Conservation (phyloP, 2,113 vertebrate genomes). For the Clinocottus analis region DNA sequence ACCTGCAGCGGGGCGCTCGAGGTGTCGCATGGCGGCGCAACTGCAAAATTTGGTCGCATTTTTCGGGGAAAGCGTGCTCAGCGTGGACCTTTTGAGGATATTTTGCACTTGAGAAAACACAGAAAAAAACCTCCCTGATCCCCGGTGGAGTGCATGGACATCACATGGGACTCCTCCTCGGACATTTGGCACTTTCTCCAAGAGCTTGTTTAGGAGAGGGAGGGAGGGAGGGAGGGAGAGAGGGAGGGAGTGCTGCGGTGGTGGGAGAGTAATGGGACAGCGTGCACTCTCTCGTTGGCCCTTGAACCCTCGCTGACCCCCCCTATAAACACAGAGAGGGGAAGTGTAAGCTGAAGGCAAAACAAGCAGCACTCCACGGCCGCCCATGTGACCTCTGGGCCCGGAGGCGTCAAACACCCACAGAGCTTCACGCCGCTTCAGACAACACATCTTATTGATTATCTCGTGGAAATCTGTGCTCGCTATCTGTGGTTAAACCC, state of each 20-base stretch:
- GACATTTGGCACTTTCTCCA: constrained; percentile 62
- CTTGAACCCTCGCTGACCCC: constrained; percentile 71
- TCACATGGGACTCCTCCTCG: constrained; percentile 48
- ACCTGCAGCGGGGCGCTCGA: constrained; percentile 63
- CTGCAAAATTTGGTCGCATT: constrained; percentile 48
- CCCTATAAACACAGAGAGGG: constrained; percentile 58
- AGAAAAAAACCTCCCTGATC: constrained; percentile 10
- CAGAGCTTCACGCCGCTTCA: background rate
- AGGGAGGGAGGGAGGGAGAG: constrained; percentile 8
- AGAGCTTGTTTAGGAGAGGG: constrained; percentile 56
- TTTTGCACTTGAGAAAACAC: too few species aligned
- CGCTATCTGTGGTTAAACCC: too few species aligned
- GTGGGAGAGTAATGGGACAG: constrained; percentile 55
- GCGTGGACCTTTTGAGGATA: too few species aligned
- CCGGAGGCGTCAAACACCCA: constrained; percentile 4
- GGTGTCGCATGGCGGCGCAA: constrained; percentile 64
- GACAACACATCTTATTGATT: too few species aligned
- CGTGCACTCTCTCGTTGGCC: constrained; percentile 61
- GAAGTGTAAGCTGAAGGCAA: constrained; percentile 26
- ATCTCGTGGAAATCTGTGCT: too few species aligned
- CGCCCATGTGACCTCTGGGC: constrained; percentile 4
- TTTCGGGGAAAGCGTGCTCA: constrained; percentile 17
- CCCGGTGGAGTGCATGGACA: constrained; percentile 18
- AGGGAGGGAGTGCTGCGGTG: constrained; percentile 15
- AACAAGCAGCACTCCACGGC: background rate